Base-by-base conservation (phyloP, 2,797 vertebrate genomes). In the Heliangelus exortis region DNA sequence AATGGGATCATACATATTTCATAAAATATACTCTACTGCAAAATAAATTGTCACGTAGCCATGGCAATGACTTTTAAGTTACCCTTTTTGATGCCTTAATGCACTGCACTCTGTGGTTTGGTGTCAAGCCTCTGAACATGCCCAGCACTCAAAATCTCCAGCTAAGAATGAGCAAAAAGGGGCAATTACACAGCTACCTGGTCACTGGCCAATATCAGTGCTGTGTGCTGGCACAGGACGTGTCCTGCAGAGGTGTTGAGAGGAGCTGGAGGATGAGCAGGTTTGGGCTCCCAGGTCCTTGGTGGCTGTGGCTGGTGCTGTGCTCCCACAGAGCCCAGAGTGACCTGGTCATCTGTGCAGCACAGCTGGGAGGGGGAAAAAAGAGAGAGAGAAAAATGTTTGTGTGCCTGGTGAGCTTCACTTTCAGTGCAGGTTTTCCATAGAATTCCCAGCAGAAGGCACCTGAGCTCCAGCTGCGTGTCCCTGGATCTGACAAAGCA, bases 61-160 rank as follows among this genome's bases (percentile, higher is more conserved):
- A 95, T 90, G 92, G 96, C 76, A 86, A 95, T 96, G 94, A 90
- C 96, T 96, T 96, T 81, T 95, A 82, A 86, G 84, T 81, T 96
- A 59, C 91, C 87, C 79, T 90, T 81, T 96, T 73, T 84, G 94
- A 80, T 89, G 90, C 90, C 79, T 91, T 91, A 83, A 78, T 91
- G 90, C 82, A 58, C 72, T 29, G 78, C 76, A 94, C 82, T 87
- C 89, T 61, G 39, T 55, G 86, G 68, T 83, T 72, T 45, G 41
- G 90, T 66, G 90, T 75, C 93, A 66, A 47, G 62, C 33, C 65
- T 85, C 66, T 15, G 55, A 65, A 89, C 17, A 22, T 72, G 81
- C 67, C 83, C 78, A 51, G 72, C 67, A 22, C 88, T 71, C 74
- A 18, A 4, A 12, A 33, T 67, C 58, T 93, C 54, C 72, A 8